Conservation (phyloP, 2,797 vertebrate species). For the Labroides dimidiatus region DNA sequence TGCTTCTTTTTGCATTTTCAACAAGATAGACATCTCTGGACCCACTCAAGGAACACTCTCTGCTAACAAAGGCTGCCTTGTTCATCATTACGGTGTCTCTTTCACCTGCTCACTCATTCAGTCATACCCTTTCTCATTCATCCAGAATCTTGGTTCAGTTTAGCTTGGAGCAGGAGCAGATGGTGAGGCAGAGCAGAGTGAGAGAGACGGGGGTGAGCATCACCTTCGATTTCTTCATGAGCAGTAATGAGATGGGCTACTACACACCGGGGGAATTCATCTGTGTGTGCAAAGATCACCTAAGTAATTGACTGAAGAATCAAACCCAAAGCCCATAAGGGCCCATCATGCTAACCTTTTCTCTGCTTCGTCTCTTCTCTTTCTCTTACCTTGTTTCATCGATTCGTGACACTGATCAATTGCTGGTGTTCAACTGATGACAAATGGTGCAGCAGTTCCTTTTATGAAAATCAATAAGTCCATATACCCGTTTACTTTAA, state of each 20-base stretch:
- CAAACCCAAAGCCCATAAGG: conserved; percentile 40
- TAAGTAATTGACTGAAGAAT: conserved; percentile 62
- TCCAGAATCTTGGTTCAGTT: conserved; percentile 32
- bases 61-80: conserved; percentile 55
- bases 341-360: conserved; percentile 51
- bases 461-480: conserved; percentile 72
- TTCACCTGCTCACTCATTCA: conserved; percentile 62
- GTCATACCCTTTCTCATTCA: conserved; percentile 34
- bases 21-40: conserved; percentile 63
- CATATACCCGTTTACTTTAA: conserved; percentile 56
- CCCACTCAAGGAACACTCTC: conserved; percentile 41
- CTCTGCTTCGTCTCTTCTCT: conserved; percentile 8
- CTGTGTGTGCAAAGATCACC: conserved; percentile 45
- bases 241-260: conserved; percentile 56
- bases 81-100: conserved; percentile 56
- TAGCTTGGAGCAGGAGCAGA: conserved; percentile 30
- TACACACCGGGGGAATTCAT: conserved; percentile 61
- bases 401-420: conserved; percentile 50
- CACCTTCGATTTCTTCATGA: conserved; percentile 60
- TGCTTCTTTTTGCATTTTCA: conserved; percentile 50
- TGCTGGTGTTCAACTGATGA: conserved; percentile 40
- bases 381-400: conserved; percentile 26
- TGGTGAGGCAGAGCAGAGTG: conserved; percentile 21
- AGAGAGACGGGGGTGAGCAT: conserved; percentile 41
- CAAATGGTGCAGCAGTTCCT: conserved; percentile 35